Evolutionary conservation across 92 coral and sea anemone genomes (phyloP).

Genomic region (Nematostella vectensis): DNA sequence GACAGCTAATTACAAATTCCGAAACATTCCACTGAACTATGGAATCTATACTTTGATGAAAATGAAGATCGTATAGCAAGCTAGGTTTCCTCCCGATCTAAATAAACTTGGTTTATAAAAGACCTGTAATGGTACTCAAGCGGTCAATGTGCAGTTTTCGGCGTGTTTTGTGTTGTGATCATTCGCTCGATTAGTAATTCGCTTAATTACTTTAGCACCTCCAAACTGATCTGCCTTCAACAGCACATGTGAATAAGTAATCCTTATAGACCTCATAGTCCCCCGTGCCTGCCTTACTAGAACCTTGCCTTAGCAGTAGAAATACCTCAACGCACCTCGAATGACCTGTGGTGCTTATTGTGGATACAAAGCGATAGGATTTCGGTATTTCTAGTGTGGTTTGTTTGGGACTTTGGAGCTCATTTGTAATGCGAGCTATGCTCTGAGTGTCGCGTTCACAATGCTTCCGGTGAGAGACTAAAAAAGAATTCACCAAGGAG

Average conservation of each 20-base stretch:
- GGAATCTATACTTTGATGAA: conserved; percentile 9
- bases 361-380: not conserved
- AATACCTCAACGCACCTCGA: not conserved
- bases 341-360: not conserved
- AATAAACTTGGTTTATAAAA: too few relatives aligned
- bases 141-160: not conserved
- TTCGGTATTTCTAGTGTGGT: not conserved
- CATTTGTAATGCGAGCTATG: not conserved
- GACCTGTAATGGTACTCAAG: too few relatives aligned
- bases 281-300: not conserved
- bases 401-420: too few relatives aligned
- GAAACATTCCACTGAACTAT: conserved; percentile 22
- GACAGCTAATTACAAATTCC: conserved; percentile 18
- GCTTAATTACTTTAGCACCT: conserved; percentile 5
- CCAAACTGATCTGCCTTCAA: not conserved
- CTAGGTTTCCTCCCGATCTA: too few relatives aligned
- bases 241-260: conserved; percentile 2
- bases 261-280: not conserved
- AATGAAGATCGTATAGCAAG: not conserved
- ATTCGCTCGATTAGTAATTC: conserved; percentile 2
- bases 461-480: conserved; percentile 8
- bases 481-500: not conserved
- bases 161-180: conserved; percentile 1
- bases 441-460: not conserved
- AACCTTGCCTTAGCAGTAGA: too few relatives aligned